Conservation (phyloP, 2,113 vertebrate genomes). For the Hippocampus abdominalis region DNA sequence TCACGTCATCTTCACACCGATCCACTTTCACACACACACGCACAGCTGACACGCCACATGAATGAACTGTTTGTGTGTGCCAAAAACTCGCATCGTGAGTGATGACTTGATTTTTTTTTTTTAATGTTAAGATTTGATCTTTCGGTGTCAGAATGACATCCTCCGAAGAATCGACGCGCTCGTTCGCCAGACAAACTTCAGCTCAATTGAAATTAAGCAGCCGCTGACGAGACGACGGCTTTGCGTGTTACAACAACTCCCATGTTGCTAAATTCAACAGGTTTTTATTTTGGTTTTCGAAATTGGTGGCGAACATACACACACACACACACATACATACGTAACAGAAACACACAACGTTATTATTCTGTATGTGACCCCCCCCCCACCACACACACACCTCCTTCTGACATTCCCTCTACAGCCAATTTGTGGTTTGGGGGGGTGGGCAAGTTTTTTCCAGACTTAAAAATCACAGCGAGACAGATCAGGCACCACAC, state of each 20-base stretch:
- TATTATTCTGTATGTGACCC: conserved; percentile 35
- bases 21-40: neutral
- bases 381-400: conserved; percentile 52
- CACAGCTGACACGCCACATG: neutral
- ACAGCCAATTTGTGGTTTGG: conserved; percentile 78
- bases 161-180: no score
- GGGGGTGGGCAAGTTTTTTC: conserved; percentile 69
- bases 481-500: conserved; percentile 12
- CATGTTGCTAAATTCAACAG: neutral
- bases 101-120: no score
- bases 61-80: neutral
- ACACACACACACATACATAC: neutral
- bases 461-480: conserved; percentile 38
- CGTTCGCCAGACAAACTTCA: neutral
- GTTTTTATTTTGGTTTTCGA: neutral
- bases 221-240: no score
- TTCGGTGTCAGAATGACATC: neutral
- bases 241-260: no score
- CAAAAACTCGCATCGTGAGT: no score
- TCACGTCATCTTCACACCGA: conserved; percentile 16
- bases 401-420: conserved; percentile 13
- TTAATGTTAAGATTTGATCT: no score
- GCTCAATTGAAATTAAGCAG: no score
- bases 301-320: neutral
- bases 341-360: neutral